These are phyloP conservation scores for Terebella lapidaria DNA, from an alignment of 2,888 invertebrate genomes.

Conservation along the genomic window DNA sequence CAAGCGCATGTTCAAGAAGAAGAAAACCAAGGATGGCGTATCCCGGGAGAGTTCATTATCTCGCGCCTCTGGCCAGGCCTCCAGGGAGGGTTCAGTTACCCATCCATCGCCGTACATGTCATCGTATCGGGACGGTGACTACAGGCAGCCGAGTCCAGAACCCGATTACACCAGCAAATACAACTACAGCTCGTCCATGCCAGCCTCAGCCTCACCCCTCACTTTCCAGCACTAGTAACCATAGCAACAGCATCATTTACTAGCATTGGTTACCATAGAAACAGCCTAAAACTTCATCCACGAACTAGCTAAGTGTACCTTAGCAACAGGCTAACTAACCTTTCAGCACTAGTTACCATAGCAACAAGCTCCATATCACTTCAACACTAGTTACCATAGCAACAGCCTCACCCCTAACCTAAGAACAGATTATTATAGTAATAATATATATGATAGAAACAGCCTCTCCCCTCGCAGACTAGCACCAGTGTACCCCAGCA, in stretches of 20 bases:
- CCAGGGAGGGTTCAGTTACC: conserved; percentile 8
- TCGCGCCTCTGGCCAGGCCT: conserved; percentile 3
- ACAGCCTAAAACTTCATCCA: too few relatives aligned
- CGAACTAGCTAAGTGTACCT: too few relatives aligned
- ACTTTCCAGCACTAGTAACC: background rate
- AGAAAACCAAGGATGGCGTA: conserved; percentile 12
- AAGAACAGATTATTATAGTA: too few relatives aligned
- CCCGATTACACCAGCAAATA: background rate
- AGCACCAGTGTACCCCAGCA: too few relatives aligned
- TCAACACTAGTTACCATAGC: too few relatives aligned
- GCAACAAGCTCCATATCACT: too few relatives aligned
- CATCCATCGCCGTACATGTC: conserved; percentile 11
- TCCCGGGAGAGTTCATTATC: conserved; percentile 24
- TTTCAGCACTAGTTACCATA: too few relatives aligned
- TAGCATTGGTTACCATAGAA: too few relatives aligned
- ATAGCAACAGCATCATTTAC: background rate
- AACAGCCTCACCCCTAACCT: too few relatives aligned
- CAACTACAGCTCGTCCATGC: background rate
- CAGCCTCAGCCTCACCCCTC: background rate
- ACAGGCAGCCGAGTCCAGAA: background rate
- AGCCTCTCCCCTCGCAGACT: too few relatives aligned
- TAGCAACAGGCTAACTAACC: too few relatives aligned
- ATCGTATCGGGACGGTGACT: background rate
- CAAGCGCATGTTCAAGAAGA: conserved; percentile 21
- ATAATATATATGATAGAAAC: too few relatives aligned